Percentiles rank a stretch among this genome's conserved stretches.
Evolutionary conservation across 2,797 vertebrate species (phyloP).

Genomic region (Cossypha niveicapilla): DNA sequence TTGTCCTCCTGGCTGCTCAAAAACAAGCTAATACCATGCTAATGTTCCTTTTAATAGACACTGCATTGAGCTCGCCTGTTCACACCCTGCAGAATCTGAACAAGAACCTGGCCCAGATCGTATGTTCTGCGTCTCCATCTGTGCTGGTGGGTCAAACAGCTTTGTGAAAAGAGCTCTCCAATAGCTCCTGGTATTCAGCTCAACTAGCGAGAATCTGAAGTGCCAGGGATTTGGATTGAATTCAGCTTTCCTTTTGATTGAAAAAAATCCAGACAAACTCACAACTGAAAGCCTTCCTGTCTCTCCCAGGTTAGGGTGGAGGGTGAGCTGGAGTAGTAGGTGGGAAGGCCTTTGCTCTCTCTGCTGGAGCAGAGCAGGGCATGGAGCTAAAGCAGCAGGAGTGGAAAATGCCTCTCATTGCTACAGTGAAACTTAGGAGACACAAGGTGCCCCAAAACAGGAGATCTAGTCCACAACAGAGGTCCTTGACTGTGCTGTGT

Average conservation of each 20-base stretch:
- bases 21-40: background rate
- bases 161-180: background rate
- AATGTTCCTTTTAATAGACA: background rate
- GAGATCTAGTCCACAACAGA: background rate
- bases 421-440: background rate
- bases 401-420: background rate
- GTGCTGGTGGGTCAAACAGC: constrained; percentile 25
- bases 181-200: background rate
- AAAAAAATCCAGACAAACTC: background rate
- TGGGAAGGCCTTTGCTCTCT: background rate
- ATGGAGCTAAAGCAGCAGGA: background rate
- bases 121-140: background rate
- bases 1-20: background rate
- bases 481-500: background rate
- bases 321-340: background rate
- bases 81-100: background rate
- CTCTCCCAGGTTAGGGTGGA: background rate
- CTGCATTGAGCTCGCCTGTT: background rate
- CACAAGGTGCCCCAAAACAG: background rate
- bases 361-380: rapidly evolving
- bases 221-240: background rate
- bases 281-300: background rate
- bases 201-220: background rate
- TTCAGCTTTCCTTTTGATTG: background rate
- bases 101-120: background rate